Percentiles rank a stretch among this genome's conserved stretches.
These are phyloP conservation scores for Globia sparganii DNA, from an alignment of 2,888 invertebrate genomes.

Conservation along the genomic window DNA sequence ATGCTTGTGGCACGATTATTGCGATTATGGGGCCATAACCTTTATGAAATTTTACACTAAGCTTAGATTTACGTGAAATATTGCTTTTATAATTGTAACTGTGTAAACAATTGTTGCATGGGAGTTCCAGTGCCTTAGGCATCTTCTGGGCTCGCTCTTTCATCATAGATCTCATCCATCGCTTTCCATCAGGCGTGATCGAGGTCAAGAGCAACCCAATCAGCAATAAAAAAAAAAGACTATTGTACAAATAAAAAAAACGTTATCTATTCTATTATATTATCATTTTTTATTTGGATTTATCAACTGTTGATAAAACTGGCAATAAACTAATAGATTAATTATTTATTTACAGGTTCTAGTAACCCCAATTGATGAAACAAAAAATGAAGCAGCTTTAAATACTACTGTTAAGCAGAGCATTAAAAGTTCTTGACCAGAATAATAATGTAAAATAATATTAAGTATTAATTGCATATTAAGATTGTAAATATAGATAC, in stretches of 20 bases:
- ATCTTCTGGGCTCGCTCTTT: too few relatives aligned
- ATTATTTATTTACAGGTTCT: slow-evolving; percentile 77
- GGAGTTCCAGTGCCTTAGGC: too few relatives aligned
- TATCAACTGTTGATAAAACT: neutral
- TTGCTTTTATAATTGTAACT: neutral
- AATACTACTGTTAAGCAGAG: slow-evolving; percentile 78
- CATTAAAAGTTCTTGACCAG: slow-evolving; percentile 79
- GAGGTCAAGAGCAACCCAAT: too few relatives aligned
- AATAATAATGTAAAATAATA: slow-evolving; percentile 46
- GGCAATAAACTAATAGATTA: slow-evolving; percentile 8
- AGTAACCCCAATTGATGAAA: slow-evolving; percentile 81
- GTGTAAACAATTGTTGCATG: neutral
- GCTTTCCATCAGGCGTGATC: too few relatives aligned
- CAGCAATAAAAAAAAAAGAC: too few relatives aligned
- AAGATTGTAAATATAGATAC: slow-evolving; percentile 78
- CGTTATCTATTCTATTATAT: too few relatives aligned
- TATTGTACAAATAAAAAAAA: neutral
- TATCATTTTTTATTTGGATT: neutral
- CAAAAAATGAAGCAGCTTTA: slow-evolving; percentile 74
- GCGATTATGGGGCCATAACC: neutral
- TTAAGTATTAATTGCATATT: slow-evolving; percentile 72
- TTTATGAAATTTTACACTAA: neutral
- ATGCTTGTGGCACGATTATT: neutral
- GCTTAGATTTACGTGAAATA: neutral
- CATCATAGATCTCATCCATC: too few relatives aligned